phyloP scores from a whole-genome alignment of 2,113 vertebrate species.

The Gobiocypris rarus region DNA sequence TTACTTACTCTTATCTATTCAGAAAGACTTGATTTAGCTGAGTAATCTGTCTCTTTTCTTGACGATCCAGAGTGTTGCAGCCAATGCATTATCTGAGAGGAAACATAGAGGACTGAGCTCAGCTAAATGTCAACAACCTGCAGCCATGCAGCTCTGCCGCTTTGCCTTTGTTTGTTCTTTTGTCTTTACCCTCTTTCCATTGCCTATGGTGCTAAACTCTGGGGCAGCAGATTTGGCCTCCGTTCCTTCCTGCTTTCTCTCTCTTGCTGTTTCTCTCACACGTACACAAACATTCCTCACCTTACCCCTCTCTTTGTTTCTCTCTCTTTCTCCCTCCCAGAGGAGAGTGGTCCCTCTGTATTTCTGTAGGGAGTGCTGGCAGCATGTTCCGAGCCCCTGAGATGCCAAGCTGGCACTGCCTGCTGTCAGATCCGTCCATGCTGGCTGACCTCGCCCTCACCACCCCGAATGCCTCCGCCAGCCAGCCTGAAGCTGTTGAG shows the following conservation, averaged over 20 bases:
- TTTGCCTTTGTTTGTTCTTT: conserved; percentile 58
- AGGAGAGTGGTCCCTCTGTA: conserved; percentile 56
- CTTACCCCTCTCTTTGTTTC: conserved; percentile 50
- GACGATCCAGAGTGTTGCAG: conserved; percentile 21
- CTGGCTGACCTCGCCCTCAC: conserved; percentile 60
- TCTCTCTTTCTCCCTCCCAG: conserved; percentile 29
- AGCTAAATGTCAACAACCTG: conserved; percentile 56
- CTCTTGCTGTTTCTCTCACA: conserved; percentile 29
- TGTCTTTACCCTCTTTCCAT: conserved; percentile 51
- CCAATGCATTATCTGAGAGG: conserved; percentile 42
- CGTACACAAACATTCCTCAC: conserved; percentile 32
- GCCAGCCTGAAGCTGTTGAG: conserved; percentile 61
- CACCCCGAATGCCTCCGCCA: conserved; percentile 57
- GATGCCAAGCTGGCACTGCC: conserved; percentile 63
- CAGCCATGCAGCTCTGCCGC: conserved; percentile 36
- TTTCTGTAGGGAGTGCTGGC: conserved; percentile 58
- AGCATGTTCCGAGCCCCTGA: conserved; percentile 55
- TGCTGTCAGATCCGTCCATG: conserved; percentile 63
- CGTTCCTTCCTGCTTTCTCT: conserved; percentile 26
- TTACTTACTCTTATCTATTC: conserved; percentile 38
- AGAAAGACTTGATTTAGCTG: conserved; percentile 31
- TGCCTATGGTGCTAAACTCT: conserved; percentile 53
- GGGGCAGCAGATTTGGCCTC: conserved; percentile 55
- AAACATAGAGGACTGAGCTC: conserved; percentile 47
- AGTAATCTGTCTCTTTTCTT: conserved; percentile 30